Evolutionary conservation across 2,888 invertebrate genomes (phyloP).

Genomic region (Drosophila paramelanica): DNA sequence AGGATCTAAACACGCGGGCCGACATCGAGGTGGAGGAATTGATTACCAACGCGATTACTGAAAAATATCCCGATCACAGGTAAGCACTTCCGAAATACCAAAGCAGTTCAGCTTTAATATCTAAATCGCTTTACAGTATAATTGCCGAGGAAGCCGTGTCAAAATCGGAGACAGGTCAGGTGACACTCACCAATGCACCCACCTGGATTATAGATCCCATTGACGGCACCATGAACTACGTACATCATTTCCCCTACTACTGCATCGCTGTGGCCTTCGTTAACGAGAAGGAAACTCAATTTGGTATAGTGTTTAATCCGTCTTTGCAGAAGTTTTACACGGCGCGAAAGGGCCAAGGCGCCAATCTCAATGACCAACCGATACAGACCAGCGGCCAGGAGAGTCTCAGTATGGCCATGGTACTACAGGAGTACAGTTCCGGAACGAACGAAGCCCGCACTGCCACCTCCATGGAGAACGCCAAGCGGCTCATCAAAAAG

Average conservation of each 20-base stretch:
- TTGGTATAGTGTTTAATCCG: conserved; percentile 66
- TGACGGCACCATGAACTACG: conserved; percentile 67
- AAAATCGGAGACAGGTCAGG: conserved; percentile 6
- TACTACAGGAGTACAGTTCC: conserved; percentile 59
- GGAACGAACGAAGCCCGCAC: conserved; percentile 25
- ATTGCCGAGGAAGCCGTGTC: conserved; percentile 48
- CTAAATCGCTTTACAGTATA: conserved; percentile 35
- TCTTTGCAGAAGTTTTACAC: conserved; percentile 48
- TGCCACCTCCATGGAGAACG: conserved; percentile 88
- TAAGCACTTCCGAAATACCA: conserved; percentile 18
- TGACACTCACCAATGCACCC: conserved; percentile 42
- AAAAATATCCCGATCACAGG: conserved; percentile 56
- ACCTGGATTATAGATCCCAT: conserved; percentile 71
- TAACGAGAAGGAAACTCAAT: conserved; percentile 32
- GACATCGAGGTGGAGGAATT: conserved; percentile 51
- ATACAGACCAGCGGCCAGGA: conserved; percentile 42
- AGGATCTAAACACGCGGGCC: conserved; percentile 28
- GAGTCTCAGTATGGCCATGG: conserved; percentile 39
- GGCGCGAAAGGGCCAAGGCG: conserved; percentile 48
- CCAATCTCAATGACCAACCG: conserved; percentile 37
- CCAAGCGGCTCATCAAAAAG: conserved; percentile 87
- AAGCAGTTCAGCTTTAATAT: background rate
- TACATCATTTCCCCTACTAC: conserved; percentile 69
- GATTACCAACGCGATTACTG: conserved; percentile 39
- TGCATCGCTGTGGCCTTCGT: conserved; percentile 64